Evolutionary conservation across 1,140 invertebrate species (phyloP), one percentile per base, ranked within the genome.

Genomic region (Littorina saxatilis): DNA sequence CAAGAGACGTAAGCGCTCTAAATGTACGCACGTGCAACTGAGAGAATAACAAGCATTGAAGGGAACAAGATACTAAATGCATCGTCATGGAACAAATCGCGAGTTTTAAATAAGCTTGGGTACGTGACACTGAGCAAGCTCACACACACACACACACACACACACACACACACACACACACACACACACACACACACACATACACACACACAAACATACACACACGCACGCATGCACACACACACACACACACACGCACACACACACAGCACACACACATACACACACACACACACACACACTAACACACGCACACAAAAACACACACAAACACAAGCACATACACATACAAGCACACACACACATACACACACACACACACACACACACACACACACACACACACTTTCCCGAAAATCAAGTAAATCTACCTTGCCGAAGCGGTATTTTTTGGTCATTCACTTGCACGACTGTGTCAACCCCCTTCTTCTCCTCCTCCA

Each of bases 301-400:
- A 70, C 27, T 5, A 17, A 70, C 66, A 37, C 27, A 70, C 27
- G 11, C 37, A 70, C 7, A 20, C 66, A 35, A 17, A 20, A 2
- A 40, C 66, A 70, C 32, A 70, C 66, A 70, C 15, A 35, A 5
- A 70, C 15, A 70, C 66, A 27, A 3, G n/a, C 55, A 58, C 55
- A 58, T 23, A 58, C 55, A 58, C 55, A 58, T 23, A 58, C 55
- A 58, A 9, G n/a, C 66, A 70, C 66, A 40, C 66, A 70, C 66
- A 70, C 66, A 40, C 66, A 70, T 32, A 70, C 37, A 70, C 55
- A 58, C 66, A 70, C 37, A 40, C 37, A 70, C 37, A 70, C 66
- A 37, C 66, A 70, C 66, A n/a, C 68, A 72, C 40, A 20, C 68
- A 47, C 27, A 40, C 37, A 72, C 37, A 27, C 20, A 47, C 13